Evolutionary conservation across 1,140 invertebrate species (phyloP), one percentile per base, ranked within the genome.

Genomic region (Leptopilina boulardi): DNA sequence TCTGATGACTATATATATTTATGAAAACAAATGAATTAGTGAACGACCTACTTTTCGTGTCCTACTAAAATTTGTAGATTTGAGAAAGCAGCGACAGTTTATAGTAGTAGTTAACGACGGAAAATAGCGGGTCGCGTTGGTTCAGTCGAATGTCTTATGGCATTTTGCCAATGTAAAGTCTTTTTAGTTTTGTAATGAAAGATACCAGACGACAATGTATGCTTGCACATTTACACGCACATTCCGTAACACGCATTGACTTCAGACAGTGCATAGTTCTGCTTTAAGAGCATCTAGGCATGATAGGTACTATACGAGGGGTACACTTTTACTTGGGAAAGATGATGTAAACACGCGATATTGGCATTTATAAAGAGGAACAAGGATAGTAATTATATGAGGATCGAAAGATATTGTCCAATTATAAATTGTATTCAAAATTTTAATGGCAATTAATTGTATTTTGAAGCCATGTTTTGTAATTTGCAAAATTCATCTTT

Each of bases 141-240:
- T 66, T 66, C 11, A 66, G 59, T 30, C 23, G 59, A 66, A 66
- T 66, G 13, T 66, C 59, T 66, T 66, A 13, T 66, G 59, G 59
- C 59, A n/a, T 66, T 66, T 66, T 66, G 59, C 59, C 59, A 66
- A 66, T 21, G 2, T 38, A 38, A 23, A 23, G 59, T n/a, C 59
- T 66, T 66, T 66, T 66, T 66, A 26, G 59, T 66, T 30, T 26
- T 66, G 4, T 5, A 66, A 30, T 66, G 26, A 15, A n/a, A 38
- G 34, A 66, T 23, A n/a, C 59, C 3, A 66, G 21, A 66, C 59
- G 59, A 66, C 59, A 66, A 30, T 66, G 59, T 66, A 66, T 30
- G 59, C 23, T 30, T n/a, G 59, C 59, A 66, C 59, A 66, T 66
- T 66, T 66, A 11, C 59, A 66, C 59, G 59, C 59, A 66, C 59